phyloP scores from a whole-genome alignment of 2,797 vertebrate genomes.

The Enteromius anoplus region DNA sequence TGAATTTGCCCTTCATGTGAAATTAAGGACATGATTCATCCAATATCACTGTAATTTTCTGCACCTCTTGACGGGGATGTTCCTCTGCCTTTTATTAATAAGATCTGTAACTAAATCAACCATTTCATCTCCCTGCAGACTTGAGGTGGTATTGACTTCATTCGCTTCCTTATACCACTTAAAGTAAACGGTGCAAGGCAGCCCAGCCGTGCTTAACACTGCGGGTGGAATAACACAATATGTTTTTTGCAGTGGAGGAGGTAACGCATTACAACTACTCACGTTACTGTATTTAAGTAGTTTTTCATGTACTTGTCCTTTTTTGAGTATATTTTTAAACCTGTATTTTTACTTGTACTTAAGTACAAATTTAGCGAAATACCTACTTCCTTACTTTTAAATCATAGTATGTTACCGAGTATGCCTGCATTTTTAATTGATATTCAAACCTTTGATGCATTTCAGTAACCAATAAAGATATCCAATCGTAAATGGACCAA shows the following conservation, averaged over 20 bases:
- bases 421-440: no score
- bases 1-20: constrained; percentile 16
- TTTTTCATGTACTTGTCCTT: no score
- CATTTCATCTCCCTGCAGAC: constrained; percentile 25
- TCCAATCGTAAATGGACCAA: no score
- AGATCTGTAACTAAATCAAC: constrained; percentile 27
- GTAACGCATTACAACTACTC: no score
- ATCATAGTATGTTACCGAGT: no score
- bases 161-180: constrained; percentile 10
- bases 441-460: no score
- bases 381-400: no score
- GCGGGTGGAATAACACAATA: constrained; percentile 42
- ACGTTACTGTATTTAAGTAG: no score
- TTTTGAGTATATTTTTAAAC: no score
- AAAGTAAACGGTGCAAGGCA: neutral
- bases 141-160: constrained; percentile 14
- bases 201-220: constrained; percentile 27
- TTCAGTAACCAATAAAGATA: no score
- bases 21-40: constrained; percentile 31
- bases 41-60: constrained; percentile 18
- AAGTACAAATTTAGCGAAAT: no score
- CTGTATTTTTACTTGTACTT: no score
- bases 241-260: neutral
- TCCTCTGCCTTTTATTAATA: constrained; percentile 23
- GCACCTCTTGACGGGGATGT: constrained; percentile 29